These are phyloP conservation scores for Alloscopus bannaensis DNA, from an alignment of 2,888 invertebrate genomes.

Conservation along the genomic window DNA sequence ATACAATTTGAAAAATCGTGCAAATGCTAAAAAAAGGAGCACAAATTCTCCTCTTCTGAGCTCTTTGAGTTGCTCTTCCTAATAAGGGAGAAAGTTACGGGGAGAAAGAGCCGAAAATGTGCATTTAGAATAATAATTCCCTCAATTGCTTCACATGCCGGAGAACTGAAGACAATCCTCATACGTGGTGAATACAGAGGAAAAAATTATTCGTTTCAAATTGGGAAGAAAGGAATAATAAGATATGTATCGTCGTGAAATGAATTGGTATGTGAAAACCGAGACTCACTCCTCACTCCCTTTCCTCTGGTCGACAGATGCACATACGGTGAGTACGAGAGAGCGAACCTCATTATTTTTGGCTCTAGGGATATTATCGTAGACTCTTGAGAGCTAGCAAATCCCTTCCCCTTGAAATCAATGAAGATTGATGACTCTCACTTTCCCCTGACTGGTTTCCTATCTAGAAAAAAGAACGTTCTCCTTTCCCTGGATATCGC, in stretches of 20 bases:
- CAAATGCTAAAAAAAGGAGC: conserved; percentile 13
- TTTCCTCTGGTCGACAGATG: no score
- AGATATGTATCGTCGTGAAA: conserved; percentile 13
- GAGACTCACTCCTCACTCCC: conserved; percentile 15
- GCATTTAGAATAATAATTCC: conserved; percentile 24
- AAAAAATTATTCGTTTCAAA: conserved; percentile 54
- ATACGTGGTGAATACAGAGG: conserved; percentile 16
- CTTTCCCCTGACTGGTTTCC: conserved; percentile 53
- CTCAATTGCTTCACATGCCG: neutral
- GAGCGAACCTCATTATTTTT: conserved; percentile 68
- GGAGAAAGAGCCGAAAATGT: neutral
- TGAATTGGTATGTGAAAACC: conserved; percentile 26
- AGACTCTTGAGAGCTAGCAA: conserved; percentile 62
- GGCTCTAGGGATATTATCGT: conserved; percentile 68
- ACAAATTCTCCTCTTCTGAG: neutral
- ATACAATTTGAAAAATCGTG: conserved; percentile 1
- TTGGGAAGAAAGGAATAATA: conserved; percentile 46
- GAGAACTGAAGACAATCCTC: neutral
- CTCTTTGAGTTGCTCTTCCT: no score
- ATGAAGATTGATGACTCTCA: conserved; percentile 73
- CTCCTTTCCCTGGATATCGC: conserved; percentile 16
- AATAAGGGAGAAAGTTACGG: conserved; percentile 2
- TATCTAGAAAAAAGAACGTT: no score
- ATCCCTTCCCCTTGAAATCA: conserved; percentile 70
- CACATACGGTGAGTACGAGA: conserved; percentile 1